phyloP scores from a whole-genome alignment of 2,888 invertebrate genomes.

The Germaria angustata region DNA sequence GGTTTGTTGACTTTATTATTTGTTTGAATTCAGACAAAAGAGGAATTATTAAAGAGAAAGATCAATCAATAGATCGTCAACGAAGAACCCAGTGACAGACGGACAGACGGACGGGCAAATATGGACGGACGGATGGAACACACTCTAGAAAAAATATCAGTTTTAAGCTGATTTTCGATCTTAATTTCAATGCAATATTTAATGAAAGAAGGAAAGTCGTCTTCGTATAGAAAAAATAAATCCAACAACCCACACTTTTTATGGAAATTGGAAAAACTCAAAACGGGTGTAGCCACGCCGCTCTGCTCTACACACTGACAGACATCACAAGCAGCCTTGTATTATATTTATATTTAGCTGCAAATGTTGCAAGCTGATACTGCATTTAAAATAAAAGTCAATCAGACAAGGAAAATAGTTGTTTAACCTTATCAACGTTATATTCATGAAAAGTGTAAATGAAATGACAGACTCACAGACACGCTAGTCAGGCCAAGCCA shows the following conservation, averaged over 20 bases:
- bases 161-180: constrained; percentile 53
- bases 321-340: neutral
- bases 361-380: constrained; percentile 38
- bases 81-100: constrained; percentile 20
- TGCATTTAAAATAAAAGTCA: constrained; percentile 28
- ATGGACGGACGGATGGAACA: constrained; percentile 8
- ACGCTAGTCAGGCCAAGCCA: constrained; percentile 8
- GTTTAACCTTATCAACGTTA: constrained; percentile 54
- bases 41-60: constrained; percentile 50
- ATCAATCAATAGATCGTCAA: constrained; percentile 66
- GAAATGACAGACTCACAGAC: constrained; percentile 52
- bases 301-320: neutral
- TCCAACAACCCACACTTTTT: constrained; percentile 57
- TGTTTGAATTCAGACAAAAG: constrained; percentile 38
- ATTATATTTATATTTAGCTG: constrained; percentile 23
- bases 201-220: constrained; percentile 23
- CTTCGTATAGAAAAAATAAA: neutral
- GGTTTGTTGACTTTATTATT: constrained; percentile 64
- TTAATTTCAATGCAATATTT: constrained; percentile 32
- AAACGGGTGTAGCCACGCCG: constrained; percentile 50
- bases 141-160: constrained; percentile 20
- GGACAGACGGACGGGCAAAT: too few relatives aligned
- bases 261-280: constrained; percentile 57
- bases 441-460: constrained; percentile 63
- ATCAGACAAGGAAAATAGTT: constrained; percentile 50